phyloP scores from a whole-genome alignment of 1,140 invertebrate species.

The Cotesia vestalis region DNA sequence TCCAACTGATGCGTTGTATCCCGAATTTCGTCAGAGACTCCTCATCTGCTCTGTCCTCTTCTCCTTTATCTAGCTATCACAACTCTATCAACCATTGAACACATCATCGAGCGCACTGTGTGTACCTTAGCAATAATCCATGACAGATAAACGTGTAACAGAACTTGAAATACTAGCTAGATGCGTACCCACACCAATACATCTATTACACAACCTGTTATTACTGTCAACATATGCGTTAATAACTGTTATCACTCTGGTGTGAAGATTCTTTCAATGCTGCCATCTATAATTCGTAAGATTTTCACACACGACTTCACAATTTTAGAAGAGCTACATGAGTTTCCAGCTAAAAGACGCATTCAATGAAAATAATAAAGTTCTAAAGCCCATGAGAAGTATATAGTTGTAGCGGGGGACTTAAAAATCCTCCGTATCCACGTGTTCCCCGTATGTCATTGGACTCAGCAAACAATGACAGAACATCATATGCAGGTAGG shows the following conservation, averaged over 20 bases:
- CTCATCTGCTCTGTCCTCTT: background rate
- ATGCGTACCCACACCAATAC: constrained; percentile 12
- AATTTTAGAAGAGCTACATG: background rate
- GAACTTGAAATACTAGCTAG: background rate
- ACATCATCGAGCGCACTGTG: constrained; percentile 20
- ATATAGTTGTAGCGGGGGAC: background rate
- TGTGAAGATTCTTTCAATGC: constrained; percentile 37
- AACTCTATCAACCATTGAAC: background rate
- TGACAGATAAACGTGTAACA: constrained; percentile 7
- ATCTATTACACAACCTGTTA: constrained; percentile 45
- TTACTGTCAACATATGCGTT: constrained; percentile 47
- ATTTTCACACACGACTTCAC: background rate
- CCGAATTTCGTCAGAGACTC: constrained; percentile 8
- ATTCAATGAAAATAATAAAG: constrained; percentile 1
- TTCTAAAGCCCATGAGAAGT: background rate
- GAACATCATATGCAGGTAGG: constrained; percentile 66
- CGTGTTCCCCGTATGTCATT: constrained; percentile 49
- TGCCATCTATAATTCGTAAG: constrained; percentile 21
- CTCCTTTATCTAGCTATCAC: background rate
- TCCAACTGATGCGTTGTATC: background rate
- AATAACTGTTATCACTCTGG: constrained; percentile 52
- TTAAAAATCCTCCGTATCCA: constrained; percentile 2
- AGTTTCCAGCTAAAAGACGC: background rate
- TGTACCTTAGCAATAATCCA: constrained; percentile 29
- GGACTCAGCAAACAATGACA: constrained; percentile 52